phyloP scores from a whole-genome alignment of 1,140 invertebrate species.

The Maconellicoccus hirsutus region DNA sequence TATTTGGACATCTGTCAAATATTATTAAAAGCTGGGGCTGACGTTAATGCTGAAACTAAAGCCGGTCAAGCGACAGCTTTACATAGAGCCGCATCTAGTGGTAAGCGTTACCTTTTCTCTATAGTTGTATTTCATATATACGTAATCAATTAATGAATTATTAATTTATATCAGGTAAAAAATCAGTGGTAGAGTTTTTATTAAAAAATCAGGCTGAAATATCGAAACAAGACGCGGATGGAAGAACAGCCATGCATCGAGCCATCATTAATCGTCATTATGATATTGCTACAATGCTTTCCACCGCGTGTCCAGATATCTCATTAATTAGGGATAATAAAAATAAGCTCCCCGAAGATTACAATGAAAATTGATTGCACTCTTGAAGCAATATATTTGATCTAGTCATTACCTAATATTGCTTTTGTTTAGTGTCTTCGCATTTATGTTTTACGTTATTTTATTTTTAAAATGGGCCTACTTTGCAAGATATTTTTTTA shows the following conservation, averaged over 20 bases:
- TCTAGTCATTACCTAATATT: neutral
- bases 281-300: constrained; percentile 34
- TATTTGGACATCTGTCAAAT: constrained; percentile 53
- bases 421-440: neutral
- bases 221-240: constrained; percentile 56
- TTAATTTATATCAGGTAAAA: constrained; percentile 39
- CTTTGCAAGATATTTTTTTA: no score
- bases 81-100: constrained; percentile 64
- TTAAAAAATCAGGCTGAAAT: constrained; percentile 49
- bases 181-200: constrained; percentile 50
- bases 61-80: constrained; percentile 62
- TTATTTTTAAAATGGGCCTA: no score
- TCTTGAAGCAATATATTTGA: neutral
- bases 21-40: constrained; percentile 53
- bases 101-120: no score
- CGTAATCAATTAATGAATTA: neutral
- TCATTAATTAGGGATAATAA: neutral
- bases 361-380: neutral
- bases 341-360: neutral
- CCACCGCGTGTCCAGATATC: neutral
- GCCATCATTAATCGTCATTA: constrained; percentile 47
- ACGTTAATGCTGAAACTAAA: constrained; percentile 58
- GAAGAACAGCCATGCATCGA: constrained; percentile 64
- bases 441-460: neutral
- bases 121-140: no score